A percentile compares a stretch with the other conserved stretches of the same genome.
Evolutionary conservation across 2,797 vertebrate genomes (phyloP).

Genomic region (Lithobates sylvaticus): DNA sequence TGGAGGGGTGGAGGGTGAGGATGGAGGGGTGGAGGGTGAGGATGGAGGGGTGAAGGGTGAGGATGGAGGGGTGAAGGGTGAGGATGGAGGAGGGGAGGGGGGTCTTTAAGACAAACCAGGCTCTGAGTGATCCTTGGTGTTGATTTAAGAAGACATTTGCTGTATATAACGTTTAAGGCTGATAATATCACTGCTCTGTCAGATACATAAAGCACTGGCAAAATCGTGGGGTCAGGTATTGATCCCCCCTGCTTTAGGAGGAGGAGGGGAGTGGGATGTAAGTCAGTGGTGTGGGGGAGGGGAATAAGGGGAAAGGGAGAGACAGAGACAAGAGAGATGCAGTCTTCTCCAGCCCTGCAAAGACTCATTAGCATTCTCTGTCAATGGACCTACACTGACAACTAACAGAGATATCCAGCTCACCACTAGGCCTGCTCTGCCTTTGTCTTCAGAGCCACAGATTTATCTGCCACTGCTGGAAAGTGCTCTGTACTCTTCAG

Average conservation of each 20-base stretch:
- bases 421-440: constrained; percentile 81
- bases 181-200: constrained; percentile 85
- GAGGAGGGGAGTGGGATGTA: constrained; percentile 67
- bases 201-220: constrained; percentile 87
- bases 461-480: constrained; percentile 75
- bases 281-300: constrained; percentile 60
- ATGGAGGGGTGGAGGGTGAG: too few relatives aligned
- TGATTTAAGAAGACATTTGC: constrained; percentile 91
- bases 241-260: constrained; percentile 79
- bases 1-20: constrained; percentile 38
- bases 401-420: constrained; percentile 95
- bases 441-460: constrained; percentile 82
- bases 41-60: too few relatives aligned
- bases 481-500: constrained; percentile 54
- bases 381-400: constrained; percentile 90
- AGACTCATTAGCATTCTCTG: constrained; percentile 91
- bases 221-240: constrained; percentile 83
- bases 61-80: constrained; percentile 48
- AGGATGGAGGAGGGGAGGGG: constrained; percentile 8
- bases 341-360: constrained; percentile 66
- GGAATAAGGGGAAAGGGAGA: constrained; percentile 53
- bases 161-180: constrained; percentile 88
- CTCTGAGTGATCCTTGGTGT: constrained; percentile 87
- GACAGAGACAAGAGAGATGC: constrained; percentile 61
- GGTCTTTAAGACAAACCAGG: constrained; percentile 70